phyloP scores from a whole-genome alignment of 2,797 vertebrate genomes.

The Emydoidea blandingii region DNA sequence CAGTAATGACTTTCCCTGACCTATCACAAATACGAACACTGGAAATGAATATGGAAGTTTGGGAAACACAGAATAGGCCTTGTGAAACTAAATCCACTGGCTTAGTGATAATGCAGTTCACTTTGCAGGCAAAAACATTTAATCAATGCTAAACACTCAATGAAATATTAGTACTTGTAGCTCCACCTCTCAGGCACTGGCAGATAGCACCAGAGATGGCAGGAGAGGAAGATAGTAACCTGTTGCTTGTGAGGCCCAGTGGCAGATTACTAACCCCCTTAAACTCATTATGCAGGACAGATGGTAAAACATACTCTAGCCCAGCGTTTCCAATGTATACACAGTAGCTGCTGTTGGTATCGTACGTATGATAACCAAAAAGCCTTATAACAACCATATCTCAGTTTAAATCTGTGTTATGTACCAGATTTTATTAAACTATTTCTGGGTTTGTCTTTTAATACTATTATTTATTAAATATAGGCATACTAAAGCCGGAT shows the following conservation, averaged over 20 bases:
- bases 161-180: neutral
- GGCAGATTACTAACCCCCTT: neutral
- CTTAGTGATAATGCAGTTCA: neutral
- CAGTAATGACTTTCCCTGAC: constrained; percentile 14
- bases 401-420: neutral
- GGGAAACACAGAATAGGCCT: neutral
- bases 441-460: neutral
- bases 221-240: neutral
- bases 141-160: neutral
- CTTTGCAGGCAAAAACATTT: neutral
- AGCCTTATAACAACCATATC: neutral
- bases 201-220: neutral
- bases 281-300: neutral
- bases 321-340: neutral
- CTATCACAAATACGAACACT: neutral
- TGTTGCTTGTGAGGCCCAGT: neutral
- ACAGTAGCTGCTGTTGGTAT: neutral
- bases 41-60: constrained; percentile 12
- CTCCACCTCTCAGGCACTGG: neutral
- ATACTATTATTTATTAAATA: neutral
- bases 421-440: neutral
- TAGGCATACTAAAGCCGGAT: neutral
- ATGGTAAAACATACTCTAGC: neutral
- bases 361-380: neutral
- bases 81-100: neutral